Base-by-base conservation (phyloP, 2,113 vertebrate genomes). In the Alouatta palliata region DNA sequence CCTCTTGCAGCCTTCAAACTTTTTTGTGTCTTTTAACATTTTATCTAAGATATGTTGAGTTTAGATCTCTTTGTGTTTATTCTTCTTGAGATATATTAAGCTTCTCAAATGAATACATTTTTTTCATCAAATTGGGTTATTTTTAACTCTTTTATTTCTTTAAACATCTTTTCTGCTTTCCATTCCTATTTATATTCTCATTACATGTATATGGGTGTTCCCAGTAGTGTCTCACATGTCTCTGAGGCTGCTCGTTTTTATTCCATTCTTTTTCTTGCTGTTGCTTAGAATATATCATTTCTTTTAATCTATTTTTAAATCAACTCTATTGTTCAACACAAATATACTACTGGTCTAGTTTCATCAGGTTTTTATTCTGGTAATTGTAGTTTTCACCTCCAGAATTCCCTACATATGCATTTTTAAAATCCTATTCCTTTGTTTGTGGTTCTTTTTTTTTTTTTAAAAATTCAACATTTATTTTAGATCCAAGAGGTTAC, bases 391-490 rank as follows among this genome's bases (percentile, higher is more conserved):
- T 76, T 94, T 66, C 27, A 89, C 11, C 47, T 70, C 30, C 49
- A 87, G n/a, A 70, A 71, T 45, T 93, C 19, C 12, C 43, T 76
- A 30, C 13, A 64, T 64, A 64, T 30, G 30, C 61, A 32, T 73
- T 40, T 70, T 6, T 0, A 3, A 71, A 27, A 11, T 86, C 66
- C 43, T 87, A 0, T 85, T 7, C 19, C 27, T 45, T 45, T 85
- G 21, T 37, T 81, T 58, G 2, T 16, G 21, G 17, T 70, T 3
- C 61, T 30, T 5, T 64, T 64, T 64, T n/a, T n/a, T n/a, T n/a
- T n/a, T n/a, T n/a, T n/a, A 64, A 64, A 64, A 30, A 0, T 6
- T 30, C 27, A 30, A 64, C 0, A 0, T 64, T 64, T 64, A 64
- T 30, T 64, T 64, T 30, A 64, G 61, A 14, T 64, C 12, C 61